Conservation (phyloP, 2,888 invertebrate species). For the Rapana venosa region DNA sequence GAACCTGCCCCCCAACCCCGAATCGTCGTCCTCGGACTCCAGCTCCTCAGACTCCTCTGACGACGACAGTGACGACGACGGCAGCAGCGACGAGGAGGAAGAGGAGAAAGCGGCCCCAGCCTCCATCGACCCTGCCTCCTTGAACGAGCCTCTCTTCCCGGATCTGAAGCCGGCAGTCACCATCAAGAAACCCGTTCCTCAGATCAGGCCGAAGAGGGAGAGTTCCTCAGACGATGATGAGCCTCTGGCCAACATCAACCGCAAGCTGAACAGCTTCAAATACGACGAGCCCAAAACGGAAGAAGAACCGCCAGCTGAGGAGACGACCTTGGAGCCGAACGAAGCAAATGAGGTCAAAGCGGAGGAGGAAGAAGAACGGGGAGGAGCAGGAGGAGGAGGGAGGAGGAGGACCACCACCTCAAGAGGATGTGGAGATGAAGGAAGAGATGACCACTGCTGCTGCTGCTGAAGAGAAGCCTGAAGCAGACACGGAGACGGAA, state of each 20-base stretch:
- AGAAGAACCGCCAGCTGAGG: not conserved
- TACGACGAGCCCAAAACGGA: not conserved
- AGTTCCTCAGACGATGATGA: slow-evolving; percentile 41
- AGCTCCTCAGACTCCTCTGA: slow-evolving; percentile 37
- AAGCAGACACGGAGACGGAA: not conserved
- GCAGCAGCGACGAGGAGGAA: slow-evolving; percentile 32
- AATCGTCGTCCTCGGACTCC: slow-evolving; percentile 31
- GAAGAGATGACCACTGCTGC: not conserved
- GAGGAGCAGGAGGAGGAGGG: not conserved
- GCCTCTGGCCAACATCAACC: slow-evolving; percentile 41
- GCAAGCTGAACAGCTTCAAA: slow-evolving; percentile 15
- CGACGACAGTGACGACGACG: slow-evolving; percentile 35
- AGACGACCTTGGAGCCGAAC: not conserved
- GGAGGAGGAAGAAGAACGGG: no score
- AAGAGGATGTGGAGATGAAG: not conserved
- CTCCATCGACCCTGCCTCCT: slow-evolving; percentile 27
- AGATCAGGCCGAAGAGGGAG: not conserved
- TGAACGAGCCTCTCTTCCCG: slow-evolving; percentile 45
- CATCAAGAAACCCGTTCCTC: not conserved
- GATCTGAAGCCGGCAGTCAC: slow-evolving; percentile 28
- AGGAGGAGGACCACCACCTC: no score
- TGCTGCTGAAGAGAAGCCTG: not conserved
- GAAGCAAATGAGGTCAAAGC: not conserved
- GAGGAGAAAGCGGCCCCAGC: not conserved
- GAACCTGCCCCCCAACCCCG: slow-evolving; percentile 23